Evolutionary conservation across 1,140 invertebrate species (phyloP).

Genomic region (Ganaspis sp.): DNA sequence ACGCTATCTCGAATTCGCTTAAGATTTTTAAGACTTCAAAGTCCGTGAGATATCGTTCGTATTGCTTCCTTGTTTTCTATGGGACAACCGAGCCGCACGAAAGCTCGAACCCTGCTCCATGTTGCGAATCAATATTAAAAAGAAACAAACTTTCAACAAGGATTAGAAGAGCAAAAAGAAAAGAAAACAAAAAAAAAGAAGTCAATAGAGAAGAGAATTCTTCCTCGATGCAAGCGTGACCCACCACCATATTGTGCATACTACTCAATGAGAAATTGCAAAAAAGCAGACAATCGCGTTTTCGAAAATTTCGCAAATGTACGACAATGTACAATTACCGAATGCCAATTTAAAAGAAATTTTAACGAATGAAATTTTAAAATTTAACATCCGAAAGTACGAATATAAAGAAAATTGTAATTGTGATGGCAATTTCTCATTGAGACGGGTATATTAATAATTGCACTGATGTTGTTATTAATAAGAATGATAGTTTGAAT

Average conservation of each 20-base stretch:
- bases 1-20: constrained; percentile 1
- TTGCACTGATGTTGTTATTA: constrained; percentile 49
- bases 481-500: constrained; percentile 54
- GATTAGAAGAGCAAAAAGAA: constrained; percentile 24
- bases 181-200: background rate
- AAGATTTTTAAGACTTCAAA: constrained; percentile 31
- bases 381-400: background rate
- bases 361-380: no score
- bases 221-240: constrained; percentile 68
- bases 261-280: constrained; percentile 15
- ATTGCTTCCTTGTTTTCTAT: constrained; percentile 29
- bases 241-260: constrained; percentile 68
- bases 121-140: constrained; percentile 25
- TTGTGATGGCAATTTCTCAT: constrained; percentile 13
- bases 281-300: background rate
- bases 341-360: no score
- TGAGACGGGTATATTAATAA: constrained; percentile 50
- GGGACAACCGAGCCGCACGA: constrained; percentile 30
- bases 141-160: constrained; percentile 27
- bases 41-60: constrained; percentile 29
- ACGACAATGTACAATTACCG: no score
- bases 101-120: constrained; percentile 24
- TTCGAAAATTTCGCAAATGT: no score
- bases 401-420: background rate
- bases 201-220: background rate